Conservation (phyloP, 1,140 invertebrate genomes). For the Hestina assimilis region DNA sequence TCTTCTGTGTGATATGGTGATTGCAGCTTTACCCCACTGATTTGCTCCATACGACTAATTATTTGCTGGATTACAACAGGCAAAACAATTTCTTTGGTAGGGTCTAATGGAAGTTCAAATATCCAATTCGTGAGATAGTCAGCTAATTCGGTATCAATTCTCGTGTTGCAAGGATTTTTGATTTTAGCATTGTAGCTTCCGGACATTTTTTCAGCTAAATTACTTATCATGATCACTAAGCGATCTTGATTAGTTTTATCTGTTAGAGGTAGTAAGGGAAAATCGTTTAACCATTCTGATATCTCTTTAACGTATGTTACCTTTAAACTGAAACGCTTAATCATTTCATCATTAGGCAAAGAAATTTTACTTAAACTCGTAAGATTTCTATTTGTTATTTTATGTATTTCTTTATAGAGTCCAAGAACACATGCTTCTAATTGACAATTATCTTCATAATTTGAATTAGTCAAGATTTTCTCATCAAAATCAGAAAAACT, state of each 20-base stretch:
- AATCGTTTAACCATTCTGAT: slow-evolving; percentile 42
- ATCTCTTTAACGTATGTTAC: slow-evolving; percentile 42
- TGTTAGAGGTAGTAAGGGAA: slow-evolving; percentile 32
- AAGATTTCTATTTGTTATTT: slow-evolving; percentile 13
- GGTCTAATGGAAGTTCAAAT: slow-evolving; percentile 32
- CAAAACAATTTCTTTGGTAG: slow-evolving; percentile 29
- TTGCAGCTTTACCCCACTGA: slow-evolving; percentile 11
- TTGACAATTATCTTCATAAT: slow-evolving; percentile 36
- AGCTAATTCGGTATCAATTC: slow-evolving; percentile 18
- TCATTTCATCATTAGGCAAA: slow-evolving; percentile 19
- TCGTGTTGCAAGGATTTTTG: slow-evolving; percentile 7
- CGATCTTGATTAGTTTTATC: slow-evolving; percentile 15
- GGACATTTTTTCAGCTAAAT: slow-evolving; percentile 36
- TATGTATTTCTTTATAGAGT: slow-evolving; percentile 37
- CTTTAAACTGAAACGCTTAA: slow-evolving; percentile 29
- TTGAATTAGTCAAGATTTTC: slow-evolving; percentile 22
- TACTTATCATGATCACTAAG: slow-evolving; percentile 34
- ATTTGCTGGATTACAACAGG: slow-evolving; percentile 38
- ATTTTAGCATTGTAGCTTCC: slow-evolving; percentile 21
- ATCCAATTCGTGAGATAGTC: slow-evolving; percentile 40
- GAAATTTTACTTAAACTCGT: background rate
- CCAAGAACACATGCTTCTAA: slow-evolving; percentile 35
- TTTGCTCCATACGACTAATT: slow-evolving; percentile 33
- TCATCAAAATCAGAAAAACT: slow-evolving; percentile 31
- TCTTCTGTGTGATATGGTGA: background rate